A percentile compares a stretch with the other conserved stretches of the same genome.
phyloP scores from a whole-genome alignment of 2,888 invertebrate species.

The Euplexia lucipara region DNA sequence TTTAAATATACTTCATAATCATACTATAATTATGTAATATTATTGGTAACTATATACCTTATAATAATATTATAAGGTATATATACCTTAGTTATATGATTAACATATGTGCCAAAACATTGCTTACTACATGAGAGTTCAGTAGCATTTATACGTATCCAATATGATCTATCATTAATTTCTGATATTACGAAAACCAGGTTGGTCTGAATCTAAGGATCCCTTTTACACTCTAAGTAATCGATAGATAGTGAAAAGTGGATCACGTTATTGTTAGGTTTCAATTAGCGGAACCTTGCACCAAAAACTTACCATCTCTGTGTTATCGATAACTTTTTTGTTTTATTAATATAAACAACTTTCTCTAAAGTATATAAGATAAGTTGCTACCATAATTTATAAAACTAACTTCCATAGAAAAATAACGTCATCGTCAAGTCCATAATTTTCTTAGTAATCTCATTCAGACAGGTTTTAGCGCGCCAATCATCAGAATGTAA shows the following conservation, averaged over 20 bases:
- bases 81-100: no score
- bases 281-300: background rate
- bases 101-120: conserved; percentile 9
- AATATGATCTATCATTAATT: background rate
- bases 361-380: conserved; percentile 33
- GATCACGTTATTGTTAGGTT: conserved; percentile 9
- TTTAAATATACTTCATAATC: conserved; percentile 9
- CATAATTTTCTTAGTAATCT: conserved; percentile 72
- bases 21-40: conserved; percentile 19
- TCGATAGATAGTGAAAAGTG: conserved; percentile 1
- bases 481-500: conserved; percentile 74
- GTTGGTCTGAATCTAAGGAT: background rate
- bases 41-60: no score
- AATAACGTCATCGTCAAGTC: conserved; percentile 69
- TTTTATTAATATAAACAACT: conserved; percentile 27
- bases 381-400: background rate
- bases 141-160: background rate
- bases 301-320: background rate
- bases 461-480: conserved; percentile 82
- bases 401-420: conserved; percentile 59
- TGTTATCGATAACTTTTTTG: conserved; percentile 1
- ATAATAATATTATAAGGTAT: conserved; percentile 22
- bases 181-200: background rate
- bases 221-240: background rate
- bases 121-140: conserved; percentile 8